Evolutionary conservation across 2,113 vertebrate species (phyloP), one percentile per base, ranked within the genome.

Genomic region (Acanthisitta chloris): DNA sequence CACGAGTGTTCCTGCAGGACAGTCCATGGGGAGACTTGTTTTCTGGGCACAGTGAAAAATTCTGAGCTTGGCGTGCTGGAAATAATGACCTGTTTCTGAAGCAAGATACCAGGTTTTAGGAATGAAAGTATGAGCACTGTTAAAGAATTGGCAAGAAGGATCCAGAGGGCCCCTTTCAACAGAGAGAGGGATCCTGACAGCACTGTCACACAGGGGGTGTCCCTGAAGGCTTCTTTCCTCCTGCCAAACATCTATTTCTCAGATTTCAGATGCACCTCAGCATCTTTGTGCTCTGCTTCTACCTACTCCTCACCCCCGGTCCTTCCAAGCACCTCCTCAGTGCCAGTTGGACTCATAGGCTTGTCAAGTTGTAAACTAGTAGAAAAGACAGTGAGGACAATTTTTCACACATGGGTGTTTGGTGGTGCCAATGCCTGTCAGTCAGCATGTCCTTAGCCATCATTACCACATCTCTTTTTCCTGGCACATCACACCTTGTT

Each of bases 381-480:
- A 52, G 59, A 62, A 29, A 33, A 59, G 45, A 80, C 25, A 21
- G 12, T 0, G 9, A 82, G 51, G 58, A 77, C 40, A 65, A 42
- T 66, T 88, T 80, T 62, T 94, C 78, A 43, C 43, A 38, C 2
- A 2, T 86, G 24, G 9, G 34, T 86, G 78, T 88, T 86, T 66
- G 70, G 90, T 5, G 2, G 36, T 88, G 87, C 71, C 70, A 23
- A 34, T 70, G 54, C 59, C 80, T 77, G 87, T 93, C 92, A 90
- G 76, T 86, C 87, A 77, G 24, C 18, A 5, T 82, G 55, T 88
- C 74, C 79, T 85, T 16, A 70, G 24, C 76, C 55, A 81, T 92
- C 82, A 70, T 96, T 77, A 93, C 93, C 2, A 3, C 95, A 92
- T 90, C 87, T 64, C 59, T 90, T 91, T 93, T 96, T 93, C 94